Evolutionary conservation across 2,888 invertebrate species (phyloP).

Genomic region (Tridacna crocea): DNA sequence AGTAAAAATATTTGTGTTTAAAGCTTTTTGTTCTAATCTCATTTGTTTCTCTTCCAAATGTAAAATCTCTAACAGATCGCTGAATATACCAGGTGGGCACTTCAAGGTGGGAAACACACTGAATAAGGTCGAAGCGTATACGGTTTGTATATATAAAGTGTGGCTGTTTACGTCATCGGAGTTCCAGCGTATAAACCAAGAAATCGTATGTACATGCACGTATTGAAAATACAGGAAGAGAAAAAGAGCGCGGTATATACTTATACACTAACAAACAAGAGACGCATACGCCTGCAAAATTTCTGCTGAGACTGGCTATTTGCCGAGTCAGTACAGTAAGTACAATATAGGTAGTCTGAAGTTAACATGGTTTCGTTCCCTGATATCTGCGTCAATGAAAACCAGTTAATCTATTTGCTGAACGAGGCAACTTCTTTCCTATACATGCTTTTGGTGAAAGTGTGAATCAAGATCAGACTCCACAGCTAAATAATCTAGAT

Average conservation of each 20-base stretch:
- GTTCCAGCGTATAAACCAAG: constrained; percentile 19
- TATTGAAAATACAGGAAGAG: neutral
- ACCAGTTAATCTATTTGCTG: too few species aligned
- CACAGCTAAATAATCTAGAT: too few species aligned
- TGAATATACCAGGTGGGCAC: constrained; percentile 12
- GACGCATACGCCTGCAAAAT: constrained; percentile 27
- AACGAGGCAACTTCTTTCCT: too few species aligned
- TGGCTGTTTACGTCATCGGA: constrained; percentile 17
- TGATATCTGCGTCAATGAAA: too few species aligned
- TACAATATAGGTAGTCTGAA: neutral
- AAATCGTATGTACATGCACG: constrained; percentile 8
- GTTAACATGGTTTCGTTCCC: too few species aligned
- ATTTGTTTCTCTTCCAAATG: too few species aligned
- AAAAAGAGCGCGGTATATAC: neutral
- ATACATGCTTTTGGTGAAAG: too few species aligned
- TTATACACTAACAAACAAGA: constrained; percentile 2
- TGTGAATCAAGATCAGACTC: too few species aligned
- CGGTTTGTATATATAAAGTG: constrained; percentile 20
- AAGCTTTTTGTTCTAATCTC: too few species aligned
- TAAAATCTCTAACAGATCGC: too few species aligned
- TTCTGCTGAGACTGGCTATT: constrained; percentile 4
- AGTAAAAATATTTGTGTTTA: too few species aligned
- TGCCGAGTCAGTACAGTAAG: constrained; percentile 1
- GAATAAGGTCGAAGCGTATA: constrained; percentile 10
- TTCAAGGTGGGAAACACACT: constrained; percentile 10